Conservation (phyloP, 2,797 vertebrate genomes). For the Neosalanx taihuensis region DNA sequence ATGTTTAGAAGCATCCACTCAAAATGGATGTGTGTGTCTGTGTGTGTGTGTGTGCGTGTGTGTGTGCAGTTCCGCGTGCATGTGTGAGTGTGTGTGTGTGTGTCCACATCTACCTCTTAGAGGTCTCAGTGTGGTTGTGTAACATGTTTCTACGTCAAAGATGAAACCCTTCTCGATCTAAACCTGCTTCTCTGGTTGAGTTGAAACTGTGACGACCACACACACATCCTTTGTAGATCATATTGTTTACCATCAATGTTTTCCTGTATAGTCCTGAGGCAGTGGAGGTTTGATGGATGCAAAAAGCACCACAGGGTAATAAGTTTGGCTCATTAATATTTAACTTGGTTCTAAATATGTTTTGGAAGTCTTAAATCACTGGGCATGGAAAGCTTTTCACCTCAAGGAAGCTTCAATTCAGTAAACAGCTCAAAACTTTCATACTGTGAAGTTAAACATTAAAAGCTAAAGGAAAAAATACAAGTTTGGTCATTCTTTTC, state of each 20-base stretch:
- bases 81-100: slow-evolving; percentile 39
- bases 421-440: slow-evolving; percentile 67
- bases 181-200: slow-evolving; percentile 44
- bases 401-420: slow-evolving; percentile 70
- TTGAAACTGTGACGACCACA: slow-evolving; percentile 61
- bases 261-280: slow-evolving; percentile 74
- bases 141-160: slow-evolving; percentile 50
- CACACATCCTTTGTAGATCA: slow-evolving; percentile 69
- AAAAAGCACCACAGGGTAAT: slow-evolving; percentile 65
- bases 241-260: slow-evolving; percentile 75
- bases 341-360: slow-evolving; percentile 79
- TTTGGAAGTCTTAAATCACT: slow-evolving; percentile 81
- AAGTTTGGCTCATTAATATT: slow-evolving; percentile 83
- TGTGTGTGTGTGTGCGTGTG: slow-evolving; percentile 2
- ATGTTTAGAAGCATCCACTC: slow-evolving; percentile 30
- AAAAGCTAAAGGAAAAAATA: slow-evolving; percentile 50
- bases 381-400: slow-evolving; percentile 78
- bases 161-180: slow-evolving; percentile 69
- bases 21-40: background rate
- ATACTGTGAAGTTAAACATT: slow-evolving; percentile 32
- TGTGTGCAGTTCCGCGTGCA: slow-evolving; percentile 4
- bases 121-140: slow-evolving; percentile 55
- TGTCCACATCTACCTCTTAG: slow-evolving; percentile 35
- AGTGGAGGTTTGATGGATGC: slow-evolving; percentile 77
- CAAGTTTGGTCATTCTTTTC: slow-evolving; percentile 58